Conservation (phyloP, 2,888 invertebrate species). For the Clostera curtula region DNA sequence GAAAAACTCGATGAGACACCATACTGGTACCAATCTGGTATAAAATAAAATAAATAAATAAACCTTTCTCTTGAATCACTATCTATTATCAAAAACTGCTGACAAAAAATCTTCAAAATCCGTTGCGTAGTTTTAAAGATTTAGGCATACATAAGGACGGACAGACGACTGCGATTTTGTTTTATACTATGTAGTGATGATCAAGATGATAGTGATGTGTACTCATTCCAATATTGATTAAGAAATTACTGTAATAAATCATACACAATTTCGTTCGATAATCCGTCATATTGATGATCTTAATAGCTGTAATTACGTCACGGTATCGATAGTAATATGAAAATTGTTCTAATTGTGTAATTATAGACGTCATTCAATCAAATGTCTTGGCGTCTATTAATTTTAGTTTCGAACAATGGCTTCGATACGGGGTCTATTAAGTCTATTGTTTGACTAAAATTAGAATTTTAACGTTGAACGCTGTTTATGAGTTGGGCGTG, state of each 20-base stretch:
- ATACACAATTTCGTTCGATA: constrained; percentile 10
- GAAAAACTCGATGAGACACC: no score
- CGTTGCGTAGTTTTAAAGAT: no score
- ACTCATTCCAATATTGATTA: constrained; percentile 10
- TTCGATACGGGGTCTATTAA: background rate
- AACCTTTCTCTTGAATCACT: no score
- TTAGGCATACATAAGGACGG: no score
- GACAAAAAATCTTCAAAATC: no score
- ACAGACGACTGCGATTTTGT: no score
- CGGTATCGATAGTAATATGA: constrained; percentile 5
- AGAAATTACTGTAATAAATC: constrained; percentile 16
- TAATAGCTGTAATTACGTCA: constrained; percentile 9
- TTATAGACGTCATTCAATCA: background rate
- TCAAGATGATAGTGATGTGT: no score
- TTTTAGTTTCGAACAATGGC: background rate
- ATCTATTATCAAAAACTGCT: no score
- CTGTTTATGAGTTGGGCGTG: background rate
- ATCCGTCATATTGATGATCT: constrained; percentile 7
- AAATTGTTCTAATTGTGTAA: background rate
- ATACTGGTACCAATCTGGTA: no score
- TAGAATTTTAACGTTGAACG: background rate
- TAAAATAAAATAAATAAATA: no score
- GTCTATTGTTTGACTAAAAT: background rate
- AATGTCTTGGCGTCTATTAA: background rate
- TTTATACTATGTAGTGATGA: no score